phyloP scores from a whole-genome alignment of 2,888 invertebrate genomes.

The Didymodactylos carnosus region DNA sequence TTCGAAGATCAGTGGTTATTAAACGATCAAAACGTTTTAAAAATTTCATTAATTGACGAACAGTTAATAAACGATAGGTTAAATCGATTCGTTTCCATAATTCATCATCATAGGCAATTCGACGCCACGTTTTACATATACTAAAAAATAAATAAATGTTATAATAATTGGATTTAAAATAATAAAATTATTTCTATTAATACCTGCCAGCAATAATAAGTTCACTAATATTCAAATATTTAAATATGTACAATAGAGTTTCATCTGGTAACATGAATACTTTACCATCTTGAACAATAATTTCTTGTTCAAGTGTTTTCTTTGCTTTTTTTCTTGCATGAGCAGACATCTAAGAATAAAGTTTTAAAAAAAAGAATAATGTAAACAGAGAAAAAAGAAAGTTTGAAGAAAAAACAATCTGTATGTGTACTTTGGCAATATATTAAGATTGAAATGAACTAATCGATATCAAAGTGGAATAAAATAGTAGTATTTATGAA shows the following conservation, averaged over 20 bases:
- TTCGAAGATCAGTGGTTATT: not conserved
- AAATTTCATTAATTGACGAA: not conserved
- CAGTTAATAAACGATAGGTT: not conserved
- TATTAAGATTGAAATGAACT: no score
- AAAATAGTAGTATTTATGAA: no score
- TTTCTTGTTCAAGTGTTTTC: not conserved
- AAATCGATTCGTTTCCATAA: not conserved
- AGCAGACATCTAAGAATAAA: no score
- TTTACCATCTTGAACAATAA: not conserved
- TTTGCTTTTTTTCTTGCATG: not conserved
- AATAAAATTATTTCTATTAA: not conserved
- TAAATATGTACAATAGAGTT: not conserved
- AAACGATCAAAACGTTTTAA: not conserved
- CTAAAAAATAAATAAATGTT: not conserved
- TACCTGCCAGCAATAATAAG: not conserved
- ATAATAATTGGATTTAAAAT: not conserved
- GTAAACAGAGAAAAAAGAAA: no score
- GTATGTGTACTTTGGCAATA: no score
- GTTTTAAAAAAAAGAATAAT: no score
- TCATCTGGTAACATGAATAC: not conserved
- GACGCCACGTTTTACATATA: not conserved
- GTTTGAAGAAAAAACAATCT: no score
- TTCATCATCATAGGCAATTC: not conserved
- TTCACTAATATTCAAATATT: not conserved
- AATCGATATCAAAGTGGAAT: no score